A percentile compares a stretch with the other conserved stretches of the same genome.
Evolutionary conservation across 2,113 vertebrate species (phyloP).

Genomic region (Campylomormyrus tamandua): DNA sequence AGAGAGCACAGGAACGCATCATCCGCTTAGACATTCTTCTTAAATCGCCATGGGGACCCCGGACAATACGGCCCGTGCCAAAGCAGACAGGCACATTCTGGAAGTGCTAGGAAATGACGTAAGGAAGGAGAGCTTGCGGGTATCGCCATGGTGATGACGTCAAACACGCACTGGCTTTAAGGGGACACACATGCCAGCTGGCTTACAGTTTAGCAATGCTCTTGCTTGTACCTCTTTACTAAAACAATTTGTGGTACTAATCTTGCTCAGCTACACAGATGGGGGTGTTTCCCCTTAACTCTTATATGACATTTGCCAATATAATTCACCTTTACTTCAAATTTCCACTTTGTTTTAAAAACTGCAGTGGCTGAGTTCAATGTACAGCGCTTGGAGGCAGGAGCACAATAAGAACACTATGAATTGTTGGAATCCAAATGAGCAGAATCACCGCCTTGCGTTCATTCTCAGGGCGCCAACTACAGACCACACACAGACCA

Average conservation of each 20-base stretch:
- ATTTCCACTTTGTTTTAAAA: not conserved
- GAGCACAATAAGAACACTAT: not conserved
- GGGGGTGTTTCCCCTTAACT: not conserved
- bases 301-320: not conserved
- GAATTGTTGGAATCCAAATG: not conserved
- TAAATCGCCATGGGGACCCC: not conserved
- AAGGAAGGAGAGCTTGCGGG: not conserved
- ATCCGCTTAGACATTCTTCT: not conserved
- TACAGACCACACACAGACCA: not conserved
- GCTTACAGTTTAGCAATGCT: not conserved
- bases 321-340: not conserved
- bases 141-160: not conserved
- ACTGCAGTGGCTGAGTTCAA: not conserved
- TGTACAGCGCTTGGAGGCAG: not conserved
- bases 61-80: not conserved
- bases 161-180: not conserved
- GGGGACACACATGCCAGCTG: not conserved
- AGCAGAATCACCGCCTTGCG: not conserved
- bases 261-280: not conserved
- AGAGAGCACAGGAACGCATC: not conserved
- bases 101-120: not conserved
- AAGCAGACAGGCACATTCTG: not conserved
- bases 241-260: not conserved
- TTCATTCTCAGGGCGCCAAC: not conserved
- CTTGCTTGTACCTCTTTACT: not conserved